Evolutionary conservation across 2,797 vertebrate species (phyloP).

Genomic region (Loris lydekkerianus): DNA sequence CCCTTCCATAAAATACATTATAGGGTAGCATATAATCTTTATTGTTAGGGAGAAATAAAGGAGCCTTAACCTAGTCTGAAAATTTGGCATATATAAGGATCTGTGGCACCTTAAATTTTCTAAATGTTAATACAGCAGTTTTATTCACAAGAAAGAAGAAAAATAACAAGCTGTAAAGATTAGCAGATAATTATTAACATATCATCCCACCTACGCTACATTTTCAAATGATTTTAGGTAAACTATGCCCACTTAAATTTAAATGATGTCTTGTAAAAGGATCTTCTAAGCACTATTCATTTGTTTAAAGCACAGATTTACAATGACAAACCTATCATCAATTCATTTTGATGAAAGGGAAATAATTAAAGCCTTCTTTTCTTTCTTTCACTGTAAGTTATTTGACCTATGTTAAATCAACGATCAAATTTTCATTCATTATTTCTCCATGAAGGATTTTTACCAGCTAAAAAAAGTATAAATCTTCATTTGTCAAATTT

Average conservation of each 20-base stretch:
- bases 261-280: slow-evolving; percentile 79
- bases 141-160: slow-evolving; percentile 79
- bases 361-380: slow-evolving; percentile 89
- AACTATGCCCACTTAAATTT: slow-evolving; percentile 81
- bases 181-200: slow-evolving; percentile 81
- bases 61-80: neutral
- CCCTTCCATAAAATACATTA: neutral
- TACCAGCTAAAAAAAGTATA: slow-evolving; percentile 87
- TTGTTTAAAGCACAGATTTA: slow-evolving; percentile 84
- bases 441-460: slow-evolving; percentile 88
- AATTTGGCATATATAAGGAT: slow-evolving; percentile 51
- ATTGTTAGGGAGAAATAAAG: neutral
- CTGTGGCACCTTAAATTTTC: slow-evolving; percentile 69
- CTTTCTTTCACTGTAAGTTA: slow-evolving; percentile 83
- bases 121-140: slow-evolving; percentile 75
- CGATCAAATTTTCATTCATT: slow-evolving; percentile 90
- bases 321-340: slow-evolving; percentile 89
- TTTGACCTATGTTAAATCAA: slow-evolving; percentile 90
- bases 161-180: slow-evolving; percentile 67
- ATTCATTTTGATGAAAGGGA: slow-evolving; percentile 87
- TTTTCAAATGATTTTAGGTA: slow-evolving; percentile 84
- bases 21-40: neutral
- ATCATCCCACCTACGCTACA: slow-evolving; percentile 68
- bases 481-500: slow-evolving; percentile 89
- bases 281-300: slow-evolving; percentile 83